Evolutionary conservation across 1,140 invertebrate genomes (phyloP), one percentile per base, ranked within the genome.

Genomic region (Drosophila ogumai): DNA sequence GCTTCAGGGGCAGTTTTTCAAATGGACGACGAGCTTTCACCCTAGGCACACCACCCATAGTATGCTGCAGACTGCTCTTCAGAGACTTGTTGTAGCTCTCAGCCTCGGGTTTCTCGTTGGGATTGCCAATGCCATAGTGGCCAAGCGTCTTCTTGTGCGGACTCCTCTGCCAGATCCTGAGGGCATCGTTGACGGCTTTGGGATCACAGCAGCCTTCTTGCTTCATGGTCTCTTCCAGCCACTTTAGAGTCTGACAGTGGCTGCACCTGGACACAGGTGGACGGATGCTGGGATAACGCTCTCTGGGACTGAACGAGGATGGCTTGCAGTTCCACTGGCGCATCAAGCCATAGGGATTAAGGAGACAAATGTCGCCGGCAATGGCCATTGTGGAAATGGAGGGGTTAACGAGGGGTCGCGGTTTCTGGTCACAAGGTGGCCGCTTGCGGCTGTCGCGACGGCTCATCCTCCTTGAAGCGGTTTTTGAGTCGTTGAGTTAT

Each of bases 201-300:
- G 43, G 15, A 32, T 40, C 0, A 22, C 28, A 32, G 40, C 80
- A 88, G 6, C 75, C 68, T 9, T 31, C 54, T 0, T 25, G 19
- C 36, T 82, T 57, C 10, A 76, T 17, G 0, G 78, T 43, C 15
- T 68, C 41, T 0, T 41, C 28, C 10, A 82, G 19, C 75, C 65
- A 75, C 1, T 17, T 12, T 5, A 43, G 36, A 1, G 71, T 66
- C 19, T 69, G 52, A 0, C 31, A 25, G 38, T 67, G 40, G 15
- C 36, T 44, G 31, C 82, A 86, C 4, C 10, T 50, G n/a, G 84
- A 88, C 10, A 76, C 28, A 1, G 69, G 79, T 1, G 82, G 79
- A 0, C 59, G 55, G 2, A 86, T 73, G 10, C 15, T 75, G 8
- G 76, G 73, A 46, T 90, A 90, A 4, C 40, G 40, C 15, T 88